Conservation (phyloP, 2,113 vertebrate genomes). For the Cyanocitta stelleri region DNA sequence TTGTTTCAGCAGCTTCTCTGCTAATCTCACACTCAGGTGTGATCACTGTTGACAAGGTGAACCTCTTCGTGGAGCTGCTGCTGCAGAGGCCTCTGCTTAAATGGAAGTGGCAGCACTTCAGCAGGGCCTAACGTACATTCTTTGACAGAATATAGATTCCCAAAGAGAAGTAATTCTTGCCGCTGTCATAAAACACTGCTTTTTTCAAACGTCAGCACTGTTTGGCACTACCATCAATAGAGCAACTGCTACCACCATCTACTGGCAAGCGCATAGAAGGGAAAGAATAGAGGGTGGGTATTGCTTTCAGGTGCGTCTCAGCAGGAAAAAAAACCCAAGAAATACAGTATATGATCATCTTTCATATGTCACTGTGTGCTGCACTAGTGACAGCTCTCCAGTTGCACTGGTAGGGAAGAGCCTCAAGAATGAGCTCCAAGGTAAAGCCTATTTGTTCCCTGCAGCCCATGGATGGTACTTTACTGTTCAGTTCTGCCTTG, state of each 20-base stretch:
- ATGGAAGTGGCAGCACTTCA: conserved; percentile 56
- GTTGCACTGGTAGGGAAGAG: not conserved
- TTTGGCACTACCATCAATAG: not conserved
- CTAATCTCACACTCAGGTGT: not conserved
- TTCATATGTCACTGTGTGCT: not conserved
- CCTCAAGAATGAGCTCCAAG: not conserved
- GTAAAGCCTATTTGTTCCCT: not conserved
- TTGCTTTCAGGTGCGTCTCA: not conserved
- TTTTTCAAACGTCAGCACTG: not conserved
- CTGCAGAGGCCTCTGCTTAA: conserved; percentile 21
- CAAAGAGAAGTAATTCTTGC: conserved; percentile 55
- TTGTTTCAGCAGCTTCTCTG: conserved; percentile 39
- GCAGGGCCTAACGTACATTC: conserved; percentile 4
- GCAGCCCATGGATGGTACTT: not conserved
- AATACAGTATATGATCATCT: not conserved
- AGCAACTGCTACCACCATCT: conserved; percentile 36
- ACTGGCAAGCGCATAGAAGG: accelerated
- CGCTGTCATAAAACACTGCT: conserved; percentile 45
- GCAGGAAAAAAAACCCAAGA: not conserved
- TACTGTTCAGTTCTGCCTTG: not conserved
- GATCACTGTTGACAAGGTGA: conserved; percentile 35
- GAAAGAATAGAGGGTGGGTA: accelerated
- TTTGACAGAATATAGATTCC: conserved; percentile 56
- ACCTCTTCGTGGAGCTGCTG: conserved; percentile 8
- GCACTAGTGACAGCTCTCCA: not conserved